Base-by-base conservation (phyloP, 2,888 invertebrate genomes). In the Drosophila infuscata region DNA sequence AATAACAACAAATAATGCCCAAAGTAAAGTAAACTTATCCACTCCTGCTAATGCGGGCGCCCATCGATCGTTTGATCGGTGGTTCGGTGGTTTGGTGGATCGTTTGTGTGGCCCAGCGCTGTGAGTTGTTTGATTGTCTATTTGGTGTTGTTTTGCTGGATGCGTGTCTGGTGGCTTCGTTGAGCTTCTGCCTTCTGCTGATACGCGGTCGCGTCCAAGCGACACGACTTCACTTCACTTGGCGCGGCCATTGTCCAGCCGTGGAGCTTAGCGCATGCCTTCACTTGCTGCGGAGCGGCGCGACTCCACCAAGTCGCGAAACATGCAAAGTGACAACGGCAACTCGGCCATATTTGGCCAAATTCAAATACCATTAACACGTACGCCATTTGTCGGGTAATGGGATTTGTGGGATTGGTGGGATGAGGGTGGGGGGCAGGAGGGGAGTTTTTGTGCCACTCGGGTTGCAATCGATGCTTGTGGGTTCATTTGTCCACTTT, bases 281-380 rank as follows among this genome's bases (percentile, higher is more conserved):
- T 83, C 88, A 87, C 80, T 86, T 86, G 89, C 85, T 36, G 38
- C 60, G 8, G 35, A 25, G 15, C 15, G 1, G 53, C 61, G 64
- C 49, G 17, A 38, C 80, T 61, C 65, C 53, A 51, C 72, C 54
- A 72, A 65, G 70, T 68, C 59, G 60, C 72, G 81, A 71, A 80
- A 88, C 88, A 91, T 85, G 87, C 91, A 90, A 89, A 89, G 82
- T 88, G 91, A 89, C 91, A 90, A 76, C 72, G 76, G 70, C 74
- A 59, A 72, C 88, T 77, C 75, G 74, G 85, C 92, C 91, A 91
- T 92, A 92, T 92, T 92, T 92, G 92, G 92, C 77, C 87, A 91
- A 91, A 92, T 92, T 91, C 92, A 90, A 92, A 92, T 92, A 90
- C 90, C 92, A 92, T 92, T 92, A 92, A 92, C 92, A 92, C 92